Evolutionary conservation across 2,113 vertebrate species (phyloP).

Genomic region (Triplophysa rosa): DNA sequence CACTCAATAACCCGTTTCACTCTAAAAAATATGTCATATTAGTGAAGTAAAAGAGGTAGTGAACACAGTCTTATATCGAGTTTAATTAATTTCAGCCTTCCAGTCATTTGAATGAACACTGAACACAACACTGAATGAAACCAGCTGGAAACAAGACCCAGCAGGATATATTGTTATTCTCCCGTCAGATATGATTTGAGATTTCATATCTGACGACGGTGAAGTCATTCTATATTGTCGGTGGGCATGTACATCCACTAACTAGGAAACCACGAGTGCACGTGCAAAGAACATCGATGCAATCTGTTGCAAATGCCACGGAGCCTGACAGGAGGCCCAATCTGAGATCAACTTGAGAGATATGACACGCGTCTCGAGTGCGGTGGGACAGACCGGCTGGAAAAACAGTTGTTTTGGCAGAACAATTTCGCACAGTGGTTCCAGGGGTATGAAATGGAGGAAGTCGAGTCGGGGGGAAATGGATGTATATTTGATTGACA

Average conservation of each 20-base stretch:
- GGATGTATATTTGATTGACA: slow-evolving; percentile 25
- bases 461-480: slow-evolving; percentile 4
- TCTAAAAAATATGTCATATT: not conserved
- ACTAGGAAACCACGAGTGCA: not conserved
- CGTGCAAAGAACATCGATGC: not conserved
- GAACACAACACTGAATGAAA: slow-evolving; percentile 20
- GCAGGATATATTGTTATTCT: not conserved
- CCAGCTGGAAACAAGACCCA: not conserved
- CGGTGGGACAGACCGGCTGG: not conserved
- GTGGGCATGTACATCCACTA: not conserved
- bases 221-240: not conserved
- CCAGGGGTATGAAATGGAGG: slow-evolving; percentile 7
- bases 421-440: slow-evolving; percentile 24
- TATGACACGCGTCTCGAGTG: not conserved
- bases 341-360: not conserved
- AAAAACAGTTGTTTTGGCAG: slow-evolving; percentile 33
- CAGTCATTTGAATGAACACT: no score
- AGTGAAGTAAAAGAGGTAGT: not conserved
- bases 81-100: not conserved
- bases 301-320: slow-evolving; percentile 4
- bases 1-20: not conserved
- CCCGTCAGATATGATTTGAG: not conserved
- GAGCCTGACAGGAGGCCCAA: slow-evolving; percentile 1
- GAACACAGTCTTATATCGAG: not conserved
- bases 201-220: not conserved